phyloP scores from a whole-genome alignment of 2,888 invertebrate genomes.

The Caradrina clavipalpis region DNA sequence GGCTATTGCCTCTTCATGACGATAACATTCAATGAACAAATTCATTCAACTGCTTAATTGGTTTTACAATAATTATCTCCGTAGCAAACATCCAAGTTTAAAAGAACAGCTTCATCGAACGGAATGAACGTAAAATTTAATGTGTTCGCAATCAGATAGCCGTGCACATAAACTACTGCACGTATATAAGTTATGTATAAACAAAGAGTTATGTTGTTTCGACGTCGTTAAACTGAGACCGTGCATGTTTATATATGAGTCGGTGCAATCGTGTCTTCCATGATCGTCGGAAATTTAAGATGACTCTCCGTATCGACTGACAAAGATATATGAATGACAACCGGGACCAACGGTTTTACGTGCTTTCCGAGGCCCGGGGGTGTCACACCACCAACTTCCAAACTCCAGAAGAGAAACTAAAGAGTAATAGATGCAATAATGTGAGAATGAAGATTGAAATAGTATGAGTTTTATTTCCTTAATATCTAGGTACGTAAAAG shows the following conservation, averaged over 20 bases:
- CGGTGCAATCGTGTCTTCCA: neutral
- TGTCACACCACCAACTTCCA: no score
- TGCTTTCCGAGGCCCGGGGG: no score
- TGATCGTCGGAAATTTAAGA: neutral
- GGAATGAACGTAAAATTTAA: constrained; percentile 32
- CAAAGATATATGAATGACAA: no score
- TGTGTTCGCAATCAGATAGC: constrained; percentile 37
- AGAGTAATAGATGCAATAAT: no score
- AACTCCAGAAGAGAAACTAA: no score
- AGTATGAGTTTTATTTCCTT: no score
- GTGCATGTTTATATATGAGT: neutral
- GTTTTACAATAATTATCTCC: neutral
- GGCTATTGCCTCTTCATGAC: neutral
- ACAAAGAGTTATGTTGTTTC: constrained; percentile 53
- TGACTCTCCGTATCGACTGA: no score
- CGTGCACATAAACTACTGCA: constrained; percentile 21
- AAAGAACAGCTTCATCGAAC: constrained; percentile 23
- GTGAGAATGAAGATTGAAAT: no score
- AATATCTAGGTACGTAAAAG: neutral
- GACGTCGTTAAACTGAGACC: constrained; percentile 47
- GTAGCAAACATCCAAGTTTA: neutral
- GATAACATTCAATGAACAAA: constrained; percentile 10
- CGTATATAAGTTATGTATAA: constrained; percentile 27
- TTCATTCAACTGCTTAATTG: constrained; percentile 29
- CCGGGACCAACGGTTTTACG: no score